Conservation (phyloP, 2,888 invertebrate species). For the Neuroscelio doddi region DNA sequence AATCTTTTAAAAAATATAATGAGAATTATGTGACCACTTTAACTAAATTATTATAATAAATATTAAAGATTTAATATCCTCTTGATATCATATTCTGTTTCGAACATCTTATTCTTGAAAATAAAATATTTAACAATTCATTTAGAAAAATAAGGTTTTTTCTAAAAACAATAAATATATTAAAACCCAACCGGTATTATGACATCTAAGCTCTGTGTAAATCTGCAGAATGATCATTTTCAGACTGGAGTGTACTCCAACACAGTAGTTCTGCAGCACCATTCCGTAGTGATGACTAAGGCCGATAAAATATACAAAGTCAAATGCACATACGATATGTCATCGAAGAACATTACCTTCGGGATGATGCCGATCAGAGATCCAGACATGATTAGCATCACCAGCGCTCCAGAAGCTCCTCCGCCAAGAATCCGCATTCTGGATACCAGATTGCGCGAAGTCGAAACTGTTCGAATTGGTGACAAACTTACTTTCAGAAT, state of each 20-base stretch:
- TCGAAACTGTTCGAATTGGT: constrained; percentile 95
- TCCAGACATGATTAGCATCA: constrained; percentile 96
- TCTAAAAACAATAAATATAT: no score
- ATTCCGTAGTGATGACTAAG: constrained; percentile 96
- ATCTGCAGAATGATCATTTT: constrained; percentile 68
- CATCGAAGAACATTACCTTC: constrained; percentile 95
- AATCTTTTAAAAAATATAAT: neutral
- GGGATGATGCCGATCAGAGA: constrained; percentile 98
- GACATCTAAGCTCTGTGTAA: constrained; percentile 44
- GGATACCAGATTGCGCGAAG: constrained; percentile 89
- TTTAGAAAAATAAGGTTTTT: neutral
- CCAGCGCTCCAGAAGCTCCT: constrained; percentile 95
- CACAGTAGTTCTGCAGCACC: constrained; percentile 94
- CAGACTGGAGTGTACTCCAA: constrained; percentile 95
- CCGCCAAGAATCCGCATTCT: constrained; percentile 94
- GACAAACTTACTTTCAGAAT: constrained; percentile 96
- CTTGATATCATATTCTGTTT: neutral
- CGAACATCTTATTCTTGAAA: neutral
- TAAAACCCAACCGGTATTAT: no score
- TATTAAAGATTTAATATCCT: neutral
- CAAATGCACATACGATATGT: constrained; percentile 96
- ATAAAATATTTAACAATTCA: no score
- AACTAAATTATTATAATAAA: neutral
- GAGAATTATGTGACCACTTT: neutral
- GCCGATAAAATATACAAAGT: constrained; percentile 97